These are phyloP conservation scores for Siniperca knerii DNA, from an alignment of 2,113 vertebrate species.

Conservation along the genomic window DNA sequence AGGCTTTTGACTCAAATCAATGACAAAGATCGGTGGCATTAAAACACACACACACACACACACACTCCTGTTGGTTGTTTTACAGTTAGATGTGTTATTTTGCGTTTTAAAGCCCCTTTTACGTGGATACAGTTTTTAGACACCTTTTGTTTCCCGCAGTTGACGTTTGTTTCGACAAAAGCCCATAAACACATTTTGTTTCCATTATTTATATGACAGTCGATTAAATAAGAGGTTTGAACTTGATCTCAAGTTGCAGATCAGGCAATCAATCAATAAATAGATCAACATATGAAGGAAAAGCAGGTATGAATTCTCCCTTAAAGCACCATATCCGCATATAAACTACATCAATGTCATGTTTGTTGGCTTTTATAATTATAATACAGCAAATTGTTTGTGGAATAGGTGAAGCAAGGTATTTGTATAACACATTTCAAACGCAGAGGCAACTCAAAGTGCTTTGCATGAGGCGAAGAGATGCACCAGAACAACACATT, in stretches of 20 bases:
- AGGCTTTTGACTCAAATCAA: not conserved
- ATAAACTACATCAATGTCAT: not conserved
- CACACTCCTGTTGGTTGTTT: not conserved
- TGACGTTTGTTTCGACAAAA: not conserved
- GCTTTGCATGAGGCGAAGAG: not conserved
- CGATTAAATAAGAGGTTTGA: not conserved
- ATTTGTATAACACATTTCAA: too few relatives aligned
- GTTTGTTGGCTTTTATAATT: not conserved
- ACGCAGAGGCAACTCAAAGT: too few relatives aligned
- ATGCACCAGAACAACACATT: not conserved
- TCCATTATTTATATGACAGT: not conserved
- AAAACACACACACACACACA: not conserved
- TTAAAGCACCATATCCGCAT: not conserved
- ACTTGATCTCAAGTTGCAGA: not conserved
- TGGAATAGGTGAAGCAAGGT: not conserved
- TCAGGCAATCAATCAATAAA: not conserved
- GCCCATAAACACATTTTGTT: not conserved
- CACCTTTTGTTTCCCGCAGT: not conserved
- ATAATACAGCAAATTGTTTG: not conserved
- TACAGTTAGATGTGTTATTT: not conserved
- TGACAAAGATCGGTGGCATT: not conserved
- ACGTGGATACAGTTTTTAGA: not conserved
- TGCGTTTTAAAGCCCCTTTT: not conserved
- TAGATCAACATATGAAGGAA: not conserved
- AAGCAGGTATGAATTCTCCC: not conserved